Conservation (phyloP, 2,888 invertebrate species). For the Trichopoda pennipes region DNA sequence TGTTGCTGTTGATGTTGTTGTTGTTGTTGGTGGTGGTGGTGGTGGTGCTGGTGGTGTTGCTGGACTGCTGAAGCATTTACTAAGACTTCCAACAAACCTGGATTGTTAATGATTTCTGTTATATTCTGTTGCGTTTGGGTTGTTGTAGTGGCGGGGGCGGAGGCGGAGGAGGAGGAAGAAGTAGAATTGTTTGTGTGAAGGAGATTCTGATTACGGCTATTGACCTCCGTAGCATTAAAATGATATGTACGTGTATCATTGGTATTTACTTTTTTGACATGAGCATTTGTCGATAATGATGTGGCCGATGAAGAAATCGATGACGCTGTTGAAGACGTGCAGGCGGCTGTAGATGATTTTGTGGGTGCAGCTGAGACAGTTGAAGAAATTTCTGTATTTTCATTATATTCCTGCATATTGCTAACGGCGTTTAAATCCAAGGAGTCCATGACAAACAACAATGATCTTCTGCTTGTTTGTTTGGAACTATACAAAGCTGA, state of each 20-base stretch:
- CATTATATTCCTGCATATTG: slow-evolving; percentile 62
- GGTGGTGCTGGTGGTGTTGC: slow-evolving; percentile 64
- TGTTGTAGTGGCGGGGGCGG: slow-evolving; percentile 8
- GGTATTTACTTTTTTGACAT: slow-evolving; percentile 52
- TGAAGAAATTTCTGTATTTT: slow-evolving; percentile 24
- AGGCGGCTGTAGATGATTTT: slow-evolving; percentile 64
- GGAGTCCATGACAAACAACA: slow-evolving; percentile 63
- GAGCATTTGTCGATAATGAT: slow-evolving; percentile 59
- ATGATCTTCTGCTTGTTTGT: slow-evolving; percentile 43
- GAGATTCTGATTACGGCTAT: slow-evolving; percentile 59
- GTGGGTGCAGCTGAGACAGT: slow-evolving; percentile 57
- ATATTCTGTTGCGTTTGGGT: slow-evolving; percentile 63
- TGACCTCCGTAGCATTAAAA: slow-evolving; percentile 56
- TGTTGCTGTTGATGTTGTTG: slow-evolving; percentile 38
- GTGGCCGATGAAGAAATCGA: slow-evolving; percentile 66
- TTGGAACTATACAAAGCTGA: slow-evolving; percentile 45
- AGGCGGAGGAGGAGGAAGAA: slow-evolving; percentile 27
- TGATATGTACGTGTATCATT: slow-evolving; percentile 54
- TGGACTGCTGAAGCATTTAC: slow-evolving; percentile 68
- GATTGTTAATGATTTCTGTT: slow-evolving; percentile 69
- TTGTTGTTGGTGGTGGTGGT: slow-evolving; percentile 58
- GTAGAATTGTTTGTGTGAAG: slow-evolving; percentile 39
- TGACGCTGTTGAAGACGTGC: slow-evolving; percentile 29
- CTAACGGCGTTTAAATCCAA: slow-evolving; percentile 62
- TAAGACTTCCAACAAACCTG: slow-evolving; percentile 66